A percentile compares a stretch with the other conserved stretches of the same genome.
These are phyloP conservation scores for Spialia ferax DNA, from an alignment of 2,888 invertebrate species.

Conservation along the genomic window DNA sequence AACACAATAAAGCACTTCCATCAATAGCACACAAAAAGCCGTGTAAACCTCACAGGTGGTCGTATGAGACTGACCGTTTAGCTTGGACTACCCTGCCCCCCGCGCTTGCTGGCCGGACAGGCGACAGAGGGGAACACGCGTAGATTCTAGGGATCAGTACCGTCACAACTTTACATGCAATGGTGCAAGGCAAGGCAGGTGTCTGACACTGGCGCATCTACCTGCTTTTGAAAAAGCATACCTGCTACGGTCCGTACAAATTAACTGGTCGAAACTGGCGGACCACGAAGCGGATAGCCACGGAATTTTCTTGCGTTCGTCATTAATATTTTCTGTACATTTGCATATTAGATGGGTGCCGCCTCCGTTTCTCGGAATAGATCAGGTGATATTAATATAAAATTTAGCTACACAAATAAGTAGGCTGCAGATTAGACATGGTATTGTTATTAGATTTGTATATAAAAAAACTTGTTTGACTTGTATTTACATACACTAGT, in stretches of 20 bases:
- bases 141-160: slow-evolving; percentile 56
- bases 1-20: slow-evolving; percentile 68
- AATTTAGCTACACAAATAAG: not conserved
- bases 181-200: slow-evolving; percentile 62
- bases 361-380: slow-evolving; percentile 15
- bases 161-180: slow-evolving; percentile 43
- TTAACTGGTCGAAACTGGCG: slow-evolving; percentile 70
- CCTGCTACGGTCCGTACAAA: slow-evolving; percentile 73
- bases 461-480: not conserved
- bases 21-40: slow-evolving; percentile 54
- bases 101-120: slow-evolving; percentile 49
- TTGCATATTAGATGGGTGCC: slow-evolving; percentile 35
- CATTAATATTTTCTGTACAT: slow-evolving; percentile 34
- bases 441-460: not conserved
- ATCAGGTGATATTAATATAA: slow-evolving; percentile 17
- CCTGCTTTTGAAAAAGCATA: slow-evolving; percentile 73
- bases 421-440: not conserved
- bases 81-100: slow-evolving; percentile 57
- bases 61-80: slow-evolving; percentile 67
- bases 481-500: not conserved
- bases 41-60: slow-evolving; percentile 76
- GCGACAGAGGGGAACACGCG: slow-evolving; percentile 63
- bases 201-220: slow-evolving; percentile 61
- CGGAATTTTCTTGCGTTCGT: slow-evolving; percentile 31
- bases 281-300: slow-evolving; percentile 36